Evolutionary conservation across 1,140 invertebrate species (phyloP).

Genomic region (Drosophila trapezifrons): DNA sequence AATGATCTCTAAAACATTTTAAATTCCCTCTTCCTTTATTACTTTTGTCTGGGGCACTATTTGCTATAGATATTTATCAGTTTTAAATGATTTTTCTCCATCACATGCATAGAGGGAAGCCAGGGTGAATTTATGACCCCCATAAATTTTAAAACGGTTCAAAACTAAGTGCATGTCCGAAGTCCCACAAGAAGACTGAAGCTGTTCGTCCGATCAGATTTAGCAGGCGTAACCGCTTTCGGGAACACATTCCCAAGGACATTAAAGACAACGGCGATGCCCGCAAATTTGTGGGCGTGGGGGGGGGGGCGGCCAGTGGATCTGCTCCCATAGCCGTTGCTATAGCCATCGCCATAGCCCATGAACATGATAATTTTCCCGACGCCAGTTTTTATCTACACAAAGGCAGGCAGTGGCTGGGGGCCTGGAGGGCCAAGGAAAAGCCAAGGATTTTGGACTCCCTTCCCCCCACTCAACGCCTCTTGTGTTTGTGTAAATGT

Average conservation of each 20-base stretch:
- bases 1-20: conserved; percentile 4
- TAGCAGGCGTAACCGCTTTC: conserved; percentile 28
- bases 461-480: not conserved
- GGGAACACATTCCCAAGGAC: conserved; percentile 45
- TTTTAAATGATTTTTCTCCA: conserved; percentile 6
- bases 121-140: conserved; percentile 16
- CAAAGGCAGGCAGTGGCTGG: conserved; percentile 58
- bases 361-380: conserved; percentile 83
- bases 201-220: conserved; percentile 13
- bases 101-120: conserved; percentile 1
- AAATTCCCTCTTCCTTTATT: not conserved
- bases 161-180: conserved; percentile 20
- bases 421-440: conserved; percentile 16
- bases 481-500: conserved; percentile 74
- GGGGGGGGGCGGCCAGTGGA: conserved; percentile 9
- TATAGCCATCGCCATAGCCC: conserved; percentile 52
- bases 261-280: conserved; percentile 41
- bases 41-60: not conserved
- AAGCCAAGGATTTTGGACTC: conserved; percentile 31
- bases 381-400: conserved; percentile 81
- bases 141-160: conserved; percentile 27
- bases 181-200: not conserved
- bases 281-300: conserved; percentile 50
- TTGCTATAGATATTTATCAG: conserved; percentile 2
- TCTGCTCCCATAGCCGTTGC: conserved; percentile 46